Evolutionary conservation across 2,113 vertebrate genomes (phyloP).

Genomic region (Thamnophis sirtalis): DNA sequence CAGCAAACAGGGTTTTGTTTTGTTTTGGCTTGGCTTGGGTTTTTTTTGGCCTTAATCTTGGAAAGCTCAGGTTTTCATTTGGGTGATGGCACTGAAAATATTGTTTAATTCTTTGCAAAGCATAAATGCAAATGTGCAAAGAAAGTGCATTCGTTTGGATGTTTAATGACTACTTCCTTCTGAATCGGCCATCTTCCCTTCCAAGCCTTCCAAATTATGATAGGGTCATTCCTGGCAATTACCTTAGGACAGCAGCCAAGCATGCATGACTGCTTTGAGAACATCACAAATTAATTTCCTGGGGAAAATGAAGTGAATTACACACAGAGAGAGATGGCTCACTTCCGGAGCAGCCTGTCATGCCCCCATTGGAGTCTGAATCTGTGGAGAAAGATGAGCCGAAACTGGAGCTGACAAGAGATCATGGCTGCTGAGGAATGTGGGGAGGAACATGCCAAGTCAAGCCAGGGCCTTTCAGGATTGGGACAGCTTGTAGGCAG

Average conservation of each 20-base stretch:
- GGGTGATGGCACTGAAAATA: constrained; percentile 15
- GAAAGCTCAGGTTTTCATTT: constrained; percentile 33
- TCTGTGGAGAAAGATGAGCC: no score
- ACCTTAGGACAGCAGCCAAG: constrained; percentile 11
- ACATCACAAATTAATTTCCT: constrained; percentile 14
- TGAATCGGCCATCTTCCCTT: neutral
- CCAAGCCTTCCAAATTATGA: neutral
- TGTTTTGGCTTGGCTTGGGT: neutral
- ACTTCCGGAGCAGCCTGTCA: neutral
- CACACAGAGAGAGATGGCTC: constrained; percentile 15
- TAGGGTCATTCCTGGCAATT: neutral
- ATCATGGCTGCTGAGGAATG: no score
- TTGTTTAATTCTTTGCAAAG: constrained; percentile 49
- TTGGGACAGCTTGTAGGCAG: no score
- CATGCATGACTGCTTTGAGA: neutral
- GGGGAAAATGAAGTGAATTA: constrained; percentile 11
- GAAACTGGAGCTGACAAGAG: no score
- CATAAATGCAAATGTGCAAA: neutral
- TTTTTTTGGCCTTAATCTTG: constrained; percentile 32
- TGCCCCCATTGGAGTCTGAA: no score
- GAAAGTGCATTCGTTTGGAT: neutral
- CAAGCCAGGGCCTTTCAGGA: no score
- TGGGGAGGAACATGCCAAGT: no score
- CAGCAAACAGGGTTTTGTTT: neutral
- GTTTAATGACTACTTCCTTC: neutral